These are phyloP conservation scores for Asbolus verrucosus DNA, from an alignment of 1,140 invertebrate genomes.

Conservation along the genomic window DNA sequence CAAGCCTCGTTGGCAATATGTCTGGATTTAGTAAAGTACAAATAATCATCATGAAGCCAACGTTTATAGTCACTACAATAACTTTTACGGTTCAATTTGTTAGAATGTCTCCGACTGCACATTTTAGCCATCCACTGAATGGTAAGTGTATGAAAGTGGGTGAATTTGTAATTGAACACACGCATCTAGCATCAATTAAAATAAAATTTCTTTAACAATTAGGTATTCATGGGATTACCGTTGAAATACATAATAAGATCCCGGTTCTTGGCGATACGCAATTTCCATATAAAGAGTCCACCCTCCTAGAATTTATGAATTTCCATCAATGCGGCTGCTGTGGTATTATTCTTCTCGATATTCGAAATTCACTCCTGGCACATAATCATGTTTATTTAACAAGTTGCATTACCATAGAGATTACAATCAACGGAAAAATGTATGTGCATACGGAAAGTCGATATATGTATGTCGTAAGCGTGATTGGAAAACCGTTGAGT, in stretches of 20 bases:
- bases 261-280: too few species aligned
- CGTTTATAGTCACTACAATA: slow-evolving; percentile 53
- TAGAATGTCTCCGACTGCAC: slow-evolving; percentile 34
- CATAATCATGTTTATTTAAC: neutral
- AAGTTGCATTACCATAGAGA: slow-evolving; percentile 29
- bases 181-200: too few species aligned
- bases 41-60: slow-evolving; percentile 52
- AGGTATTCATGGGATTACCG: too few species aligned
- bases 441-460: slow-evolving; percentile 4
- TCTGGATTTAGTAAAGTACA: slow-evolving; percentile 52
- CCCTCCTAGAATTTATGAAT: too few species aligned
- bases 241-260: too few species aligned
- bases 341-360: too few species aligned
- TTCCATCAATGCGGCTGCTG: too few species aligned
- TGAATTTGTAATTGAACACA: neutral
- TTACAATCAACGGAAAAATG: slow-evolving; percentile 36
- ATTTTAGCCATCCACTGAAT: slow-evolving; percentile 11
- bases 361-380: too few species aligned
- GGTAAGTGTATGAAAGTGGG: neutral
- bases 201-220: too few species aligned
- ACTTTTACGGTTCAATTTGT: slow-evolving; percentile 52
- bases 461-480: slow-evolving; percentile 12
- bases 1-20: slow-evolving; percentile 45
- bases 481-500: slow-evolving; percentile 26
- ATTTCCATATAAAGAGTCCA: too few species aligned